Evolutionary conservation across 2,113 vertebrate genomes (phyloP), one percentile per base, ranked within the genome.

Genomic region (Callorhinus ursinus): DNA sequence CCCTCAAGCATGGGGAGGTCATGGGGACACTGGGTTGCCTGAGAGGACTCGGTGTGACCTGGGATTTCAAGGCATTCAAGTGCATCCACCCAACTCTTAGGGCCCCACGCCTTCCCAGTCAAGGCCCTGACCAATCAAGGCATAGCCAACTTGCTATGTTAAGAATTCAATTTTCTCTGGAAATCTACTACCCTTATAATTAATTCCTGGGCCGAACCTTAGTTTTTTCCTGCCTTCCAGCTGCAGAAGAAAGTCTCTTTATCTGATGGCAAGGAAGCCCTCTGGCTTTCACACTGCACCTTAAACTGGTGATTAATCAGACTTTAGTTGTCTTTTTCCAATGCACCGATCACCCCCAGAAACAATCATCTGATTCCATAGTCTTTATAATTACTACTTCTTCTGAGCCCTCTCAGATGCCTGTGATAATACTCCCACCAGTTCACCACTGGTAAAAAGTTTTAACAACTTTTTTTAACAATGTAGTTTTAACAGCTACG

Each of bases 101-200:
- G 33, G 10, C 12, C 28, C 49, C 14, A 46, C 61, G n/a, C 33
- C 51, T 36, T 79, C 79, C 59, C 57, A 90, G 0, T 36, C 80
- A 94, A 90, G 19, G 26, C 71, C 49, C 61, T 65, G 22, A 87
- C 49, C 74, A 90, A 74, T 88, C 71, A 90, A 90, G 91, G 10
- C 71, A 81, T 8, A 65, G n/a, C 46, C 87, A 55, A 65, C 59
- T 92, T 85, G 55, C 88, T 94, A 26, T 53, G 63, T 12, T 59
- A 39, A 92, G 36, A 90, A 97, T 81, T 91, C 77, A 36, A 46
- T 90, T 96, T 96, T 96, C 90, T 96, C 87, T 87, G 79, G 93
- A 92, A 87, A 96, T 87, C 86, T 80, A 39, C 26, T 72, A 36
- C 24, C 31, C 24, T 97, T 59, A 39, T 39, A 63, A 90, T 94